phyloP scores from a whole-genome alignment of 2,797 vertebrate species.

The Amphiprion clarkii region DNA sequence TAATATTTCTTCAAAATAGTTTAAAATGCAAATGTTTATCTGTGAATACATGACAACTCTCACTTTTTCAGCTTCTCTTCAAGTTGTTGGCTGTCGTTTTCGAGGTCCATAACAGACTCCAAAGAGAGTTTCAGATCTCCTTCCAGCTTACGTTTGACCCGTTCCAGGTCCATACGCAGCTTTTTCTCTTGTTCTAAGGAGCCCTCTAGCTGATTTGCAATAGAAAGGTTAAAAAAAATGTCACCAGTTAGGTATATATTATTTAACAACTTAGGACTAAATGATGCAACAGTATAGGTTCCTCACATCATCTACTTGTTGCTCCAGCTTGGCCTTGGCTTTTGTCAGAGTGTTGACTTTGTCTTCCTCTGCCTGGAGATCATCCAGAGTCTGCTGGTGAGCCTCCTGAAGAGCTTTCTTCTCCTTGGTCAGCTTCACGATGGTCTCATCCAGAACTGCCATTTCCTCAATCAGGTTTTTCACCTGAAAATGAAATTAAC shows the following conservation, averaged over 20 bases:
- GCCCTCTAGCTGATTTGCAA: conserved; percentile 88
- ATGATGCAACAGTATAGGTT: not conserved
- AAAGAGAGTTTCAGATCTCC: conserved; percentile 93
- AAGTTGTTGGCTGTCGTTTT: conserved; percentile 94
- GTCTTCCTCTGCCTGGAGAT: conserved; percentile 95
- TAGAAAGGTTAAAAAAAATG: not conserved
- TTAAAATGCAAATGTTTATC: not conserved
- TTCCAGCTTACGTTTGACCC: conserved; percentile 92
- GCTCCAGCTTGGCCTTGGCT: conserved; percentile 93
- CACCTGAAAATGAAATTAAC: conserved; percentile 80
- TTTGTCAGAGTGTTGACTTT: conserved; percentile 94
- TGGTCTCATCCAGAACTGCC: conserved; percentile 91
- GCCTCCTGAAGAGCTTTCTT: conserved; percentile 95
- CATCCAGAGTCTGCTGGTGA: conserved; percentile 94
- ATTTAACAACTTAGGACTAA: not conserved
- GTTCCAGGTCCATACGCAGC: conserved; percentile 92
- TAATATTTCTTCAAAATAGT: not conserved
- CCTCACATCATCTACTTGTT: conserved; percentile 95
- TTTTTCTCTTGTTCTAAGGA: conserved; percentile 97
- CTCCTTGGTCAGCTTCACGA: conserved; percentile 92
- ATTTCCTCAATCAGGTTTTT: conserved; percentile 97
- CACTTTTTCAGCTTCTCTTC: conserved; percentile 96
- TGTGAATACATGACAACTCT: conserved; percentile 39
- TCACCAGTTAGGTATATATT: not conserved
- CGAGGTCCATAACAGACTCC: conserved; percentile 92